phyloP scores from a whole-genome alignment of 2,113 vertebrate genomes.

The Tautogolabrus adspersus region DNA sequence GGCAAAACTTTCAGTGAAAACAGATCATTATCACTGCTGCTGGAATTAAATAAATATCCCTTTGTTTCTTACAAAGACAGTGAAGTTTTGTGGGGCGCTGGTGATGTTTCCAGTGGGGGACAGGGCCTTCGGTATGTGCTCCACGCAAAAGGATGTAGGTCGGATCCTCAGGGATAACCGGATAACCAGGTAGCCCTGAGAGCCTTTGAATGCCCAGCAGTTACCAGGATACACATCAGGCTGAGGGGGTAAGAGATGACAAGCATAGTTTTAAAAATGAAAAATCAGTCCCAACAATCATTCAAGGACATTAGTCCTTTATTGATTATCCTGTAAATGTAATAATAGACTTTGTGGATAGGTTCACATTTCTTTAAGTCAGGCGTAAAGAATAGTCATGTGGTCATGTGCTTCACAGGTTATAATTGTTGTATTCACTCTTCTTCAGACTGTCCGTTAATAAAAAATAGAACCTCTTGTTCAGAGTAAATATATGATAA shows the following conservation, averaged over 20 bases:
- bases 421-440: too few relatives aligned
- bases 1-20: background rate
- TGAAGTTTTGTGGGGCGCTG: constrained; percentile 92
- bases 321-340: too few relatives aligned
- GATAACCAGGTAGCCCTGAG: constrained; percentile 94
- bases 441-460: too few relatives aligned
- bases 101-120: constrained; percentile 92
- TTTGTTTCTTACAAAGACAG: constrained; percentile 88
- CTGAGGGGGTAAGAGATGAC: constrained; percentile 70
- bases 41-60: background rate
- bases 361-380: background rate
- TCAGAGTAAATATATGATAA: too few relatives aligned
- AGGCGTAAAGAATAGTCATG: too few relatives aligned
- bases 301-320: background rate
- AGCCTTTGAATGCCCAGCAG: constrained; percentile 97
- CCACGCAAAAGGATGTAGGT: constrained; percentile 90
- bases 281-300: background rate
- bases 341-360: too few relatives aligned
- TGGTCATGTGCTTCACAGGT: too few relatives aligned
- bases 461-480: too few relatives aligned
- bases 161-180: constrained; percentile 88
- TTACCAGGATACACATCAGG: constrained; percentile 96
- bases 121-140: constrained; percentile 93
- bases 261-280: background rate
- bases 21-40: background rate